Base-by-base conservation (phyloP, 2,797 vertebrate genomes). In the Pseudochaenichthys georgianus region DNA sequence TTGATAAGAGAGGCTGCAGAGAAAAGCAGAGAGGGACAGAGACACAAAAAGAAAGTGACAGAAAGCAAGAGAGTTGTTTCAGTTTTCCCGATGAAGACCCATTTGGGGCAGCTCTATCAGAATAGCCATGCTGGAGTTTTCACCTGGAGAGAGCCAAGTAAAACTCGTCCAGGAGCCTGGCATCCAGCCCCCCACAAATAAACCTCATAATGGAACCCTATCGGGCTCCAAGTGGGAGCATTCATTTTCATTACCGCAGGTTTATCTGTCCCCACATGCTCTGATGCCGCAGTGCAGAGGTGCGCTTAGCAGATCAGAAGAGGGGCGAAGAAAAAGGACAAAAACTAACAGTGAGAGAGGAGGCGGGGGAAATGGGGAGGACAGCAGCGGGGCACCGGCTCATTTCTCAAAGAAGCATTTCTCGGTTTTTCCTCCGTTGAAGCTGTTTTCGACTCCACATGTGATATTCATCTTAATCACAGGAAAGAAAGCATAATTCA, bases 391-490 rank as follows among this genome's bases (percentile, higher is more conserved):
- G 34, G 42, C 10, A 21, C 70, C 46, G 74, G 66, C 82, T 82
- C 81, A 84, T 89, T 85, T 70, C 75, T 84, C 80, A 84, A 38
- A 75, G 62, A 73, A 70, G 75, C 60, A 42, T 76, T 81, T 53
- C 78, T 75, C 64, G 74, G 61, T 78, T 86, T 87, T 82, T 63
- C 57, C 59, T 83, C 48, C n/a, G 66, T 90, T 84, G 66, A 74
- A 73, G 66, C 58, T 64, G 73, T 83, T 87, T 89, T 81, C 58
- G 34, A 50, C 58, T 54, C 60, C 70, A 75, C 50, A 8, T 76
- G 62, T 63, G 82, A 85, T 74, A 92, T 95, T 93, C 74, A 89
- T 94, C 90, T 91, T 93, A 88, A 92, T 95, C 87, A 93, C 82
- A 74, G 80, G 75, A 89, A 8, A 38, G 78, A 67, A 87, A 88